A percentile compares a stretch with the other conserved stretches of the same genome.
phyloP scores from a whole-genome alignment of 2,888 invertebrate species.

The Tiliacea citrago region DNA sequence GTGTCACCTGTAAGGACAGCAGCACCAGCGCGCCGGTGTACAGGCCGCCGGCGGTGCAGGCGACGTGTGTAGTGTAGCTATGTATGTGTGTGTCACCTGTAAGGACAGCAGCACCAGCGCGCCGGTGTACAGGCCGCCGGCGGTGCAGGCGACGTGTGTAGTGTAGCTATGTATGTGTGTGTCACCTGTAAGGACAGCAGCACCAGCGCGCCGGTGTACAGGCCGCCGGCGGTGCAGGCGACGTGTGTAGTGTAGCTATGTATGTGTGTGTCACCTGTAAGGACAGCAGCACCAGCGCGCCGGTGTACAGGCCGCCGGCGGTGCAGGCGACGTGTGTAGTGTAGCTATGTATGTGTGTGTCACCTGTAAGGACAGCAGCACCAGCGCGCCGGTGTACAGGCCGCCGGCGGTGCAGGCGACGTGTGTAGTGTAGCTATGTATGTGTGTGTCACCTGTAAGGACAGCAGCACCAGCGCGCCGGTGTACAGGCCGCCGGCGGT shows the following conservation, averaged over 20 bases:
- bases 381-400: conserved; percentile 93
- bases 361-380: conserved; percentile 87
- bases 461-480: conserved; percentile 78
- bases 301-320: conserved; percentile 2
- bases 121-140: not conserved
- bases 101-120: not conserved
- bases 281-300: not conserved
- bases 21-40: not conserved
- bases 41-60: conserved; percentile 1
- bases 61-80: not conserved
- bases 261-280: not conserved
- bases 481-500: not conserved
- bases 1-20: conserved; percentile 1
- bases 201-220: conserved; percentile 93
- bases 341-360: conserved; percentile 76
- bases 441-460: conserved; percentile 63
- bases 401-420: conserved; percentile 97
- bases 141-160: conserved; percentile 3
- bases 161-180: conserved; percentile 69
- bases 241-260: conserved; percentile 82
- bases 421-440: not conserved
- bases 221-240: conserved; percentile 93
- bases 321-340: conserved; percentile 6
- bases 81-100: not conserved
- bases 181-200: conserved; percentile 86